Percentiles rank a stretch among this genome's conserved stretches.
Conservation (phyloP, 1,140 invertebrate genomes). For the Anastrepha obliqua region DNA sequence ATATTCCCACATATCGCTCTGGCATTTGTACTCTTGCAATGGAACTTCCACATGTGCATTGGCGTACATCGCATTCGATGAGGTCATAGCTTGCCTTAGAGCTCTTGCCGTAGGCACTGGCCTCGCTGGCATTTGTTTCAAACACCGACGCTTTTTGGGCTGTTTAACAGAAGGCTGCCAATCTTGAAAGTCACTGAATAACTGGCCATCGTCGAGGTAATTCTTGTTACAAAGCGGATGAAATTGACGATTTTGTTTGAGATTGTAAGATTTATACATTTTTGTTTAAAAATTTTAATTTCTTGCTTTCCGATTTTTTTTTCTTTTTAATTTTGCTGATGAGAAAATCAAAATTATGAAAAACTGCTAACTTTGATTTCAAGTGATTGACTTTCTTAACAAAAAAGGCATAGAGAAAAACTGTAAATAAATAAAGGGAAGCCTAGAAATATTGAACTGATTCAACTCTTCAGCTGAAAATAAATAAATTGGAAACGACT, state of each 20-base stretch:
- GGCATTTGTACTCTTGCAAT: background rate
- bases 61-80: background rate
- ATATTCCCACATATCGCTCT: background rate
- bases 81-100: background rate
- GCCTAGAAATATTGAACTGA: background rate
- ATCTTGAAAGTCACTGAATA: background rate
- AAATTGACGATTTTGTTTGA: background rate
- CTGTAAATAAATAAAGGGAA: background rate
- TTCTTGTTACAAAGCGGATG: background rate
- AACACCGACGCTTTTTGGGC: background rate
- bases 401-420: background rate
- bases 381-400: background rate
- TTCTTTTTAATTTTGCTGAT: background rate
- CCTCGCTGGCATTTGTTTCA: background rate
- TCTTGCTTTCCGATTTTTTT: background rate
- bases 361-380: background rate
- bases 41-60: background rate
- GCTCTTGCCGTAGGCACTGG: background rate
- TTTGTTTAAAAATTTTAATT: background rate
- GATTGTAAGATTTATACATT: background rate
- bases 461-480: no score
- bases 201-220: background rate
- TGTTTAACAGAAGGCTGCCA: background rate
- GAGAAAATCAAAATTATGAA: conserved; percentile 5
- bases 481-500: no score